Evolutionary conservation across 2,113 vertebrate species (phyloP).

Genomic region (Poeciliopsis turrubarensis): DNA sequence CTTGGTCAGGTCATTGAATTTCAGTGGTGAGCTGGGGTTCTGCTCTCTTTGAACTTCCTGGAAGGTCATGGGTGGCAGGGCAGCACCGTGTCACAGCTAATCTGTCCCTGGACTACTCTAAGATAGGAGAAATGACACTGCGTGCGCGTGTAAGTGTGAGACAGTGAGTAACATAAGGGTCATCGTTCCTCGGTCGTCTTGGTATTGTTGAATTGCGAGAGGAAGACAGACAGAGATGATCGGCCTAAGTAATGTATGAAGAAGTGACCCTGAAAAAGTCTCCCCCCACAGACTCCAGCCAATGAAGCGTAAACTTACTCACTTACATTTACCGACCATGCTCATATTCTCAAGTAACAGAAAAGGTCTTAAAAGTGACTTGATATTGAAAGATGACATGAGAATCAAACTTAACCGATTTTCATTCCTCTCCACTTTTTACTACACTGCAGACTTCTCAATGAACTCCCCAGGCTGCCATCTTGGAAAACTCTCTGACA

Average conservation of each 20-base stretch:
- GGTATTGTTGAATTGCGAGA: slow-evolving; percentile 30
- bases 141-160: slow-evolving; percentile 1
- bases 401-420: not conserved
- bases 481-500: too few relatives aligned
- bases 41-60: slow-evolving; percentile 68
- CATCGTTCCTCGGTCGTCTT: slow-evolving; percentile 42
- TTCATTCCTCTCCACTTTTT: too few relatives aligned
- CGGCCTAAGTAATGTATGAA: slow-evolving; percentile 54
- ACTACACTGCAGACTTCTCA: too few relatives aligned
- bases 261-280: slow-evolving; percentile 59
- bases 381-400: not conserved
- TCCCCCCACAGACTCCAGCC: slow-evolving; percentile 30
- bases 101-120: slow-evolving; percentile 67
- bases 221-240: slow-evolving; percentile 47
- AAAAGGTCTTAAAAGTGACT: not conserved
- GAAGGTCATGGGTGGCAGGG: slow-evolving; percentile 72
- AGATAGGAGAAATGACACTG: slow-evolving; percentile 39
- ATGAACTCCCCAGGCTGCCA: too few relatives aligned
- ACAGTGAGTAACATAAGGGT: slow-evolving; percentile 50
- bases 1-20: slow-evolving; percentile 74
- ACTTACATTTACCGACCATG: not conserved
- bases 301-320: slow-evolving; percentile 42
- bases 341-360: too few relatives aligned
- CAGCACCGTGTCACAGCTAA: slow-evolving; percentile 70
- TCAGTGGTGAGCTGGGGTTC: slow-evolving; percentile 56